Percentiles rank a stretch among this genome's conserved stretches.
These are phyloP conservation scores for Struthio camelus DNA, from an alignment of 2,113 vertebrate genomes.

Conservation along the genomic window DNA sequence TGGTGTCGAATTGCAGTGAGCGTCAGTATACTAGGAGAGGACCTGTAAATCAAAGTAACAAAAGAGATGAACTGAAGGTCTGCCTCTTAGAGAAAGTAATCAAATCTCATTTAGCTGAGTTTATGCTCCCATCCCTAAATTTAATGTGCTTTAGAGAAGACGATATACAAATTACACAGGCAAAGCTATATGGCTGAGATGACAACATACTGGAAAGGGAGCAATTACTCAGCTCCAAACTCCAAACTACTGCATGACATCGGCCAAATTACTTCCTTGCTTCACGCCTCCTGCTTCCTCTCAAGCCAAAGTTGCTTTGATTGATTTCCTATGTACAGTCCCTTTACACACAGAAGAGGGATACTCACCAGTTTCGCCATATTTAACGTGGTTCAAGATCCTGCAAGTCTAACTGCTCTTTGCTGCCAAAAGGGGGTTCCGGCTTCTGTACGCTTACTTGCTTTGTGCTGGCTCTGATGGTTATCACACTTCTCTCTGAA, in stretches of 20 bases:
- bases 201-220: not conserved
- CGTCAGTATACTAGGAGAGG: conserved; percentile 92
- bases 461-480: not conserved
- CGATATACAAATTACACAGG: fast-evolving
- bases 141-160: not conserved
- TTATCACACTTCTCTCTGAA: not conserved
- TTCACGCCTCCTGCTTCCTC: not conserved
- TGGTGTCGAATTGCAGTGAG: conserved; percentile 95
- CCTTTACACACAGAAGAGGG: not conserved
- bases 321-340: not conserved
- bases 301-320: not conserved
- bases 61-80: not conserved
- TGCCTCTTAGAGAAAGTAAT: not conserved
- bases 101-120: not conserved
- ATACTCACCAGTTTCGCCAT: not conserved
- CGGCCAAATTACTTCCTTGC: not conserved
- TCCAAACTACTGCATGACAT: not conserved
- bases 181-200: not conserved
- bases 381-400: not conserved
- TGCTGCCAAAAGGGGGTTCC: not conserved
- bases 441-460: not conserved
- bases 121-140: not conserved
- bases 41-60: conserved; percentile 77
- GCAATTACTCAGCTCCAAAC: not conserved
- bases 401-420: not conserved